phyloP scores from a whole-genome alignment of 2,888 invertebrate genomes.

The Drosophila vallismaia region DNA sequence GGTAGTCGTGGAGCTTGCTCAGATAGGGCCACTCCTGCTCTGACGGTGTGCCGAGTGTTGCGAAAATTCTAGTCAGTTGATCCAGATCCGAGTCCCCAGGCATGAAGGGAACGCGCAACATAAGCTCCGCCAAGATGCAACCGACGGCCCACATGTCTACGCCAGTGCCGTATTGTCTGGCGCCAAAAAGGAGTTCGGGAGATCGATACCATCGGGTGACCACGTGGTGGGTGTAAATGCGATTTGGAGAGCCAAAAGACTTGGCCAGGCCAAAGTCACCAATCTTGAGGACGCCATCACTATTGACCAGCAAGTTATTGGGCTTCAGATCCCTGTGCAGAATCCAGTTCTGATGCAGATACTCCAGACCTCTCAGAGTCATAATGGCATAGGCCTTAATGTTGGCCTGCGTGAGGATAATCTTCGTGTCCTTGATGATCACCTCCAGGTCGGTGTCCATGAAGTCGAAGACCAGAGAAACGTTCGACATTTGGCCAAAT shows the following conservation, averaged over 20 bases:
- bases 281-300: constrained; percentile 96
- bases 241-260: constrained; percentile 97
- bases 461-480: constrained; percentile 99
- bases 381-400: constrained; percentile 98
- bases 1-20: constrained; percentile 93
- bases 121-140: constrained; percentile 97
- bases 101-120: constrained; percentile 95
- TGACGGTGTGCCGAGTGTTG: constrained; percentile 96
- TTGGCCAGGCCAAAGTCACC: constrained; percentile 99
- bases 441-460: constrained; percentile 99
- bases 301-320: constrained; percentile 97
- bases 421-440: constrained; percentile 93
- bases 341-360: constrained; percentile 97
- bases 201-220: constrained; percentile 97
- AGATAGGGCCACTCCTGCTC: constrained; percentile 96
- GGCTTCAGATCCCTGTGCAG: constrained; percentile 99
- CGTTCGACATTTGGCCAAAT: constrained; percentile 99
- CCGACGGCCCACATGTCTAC: constrained; percentile 99
- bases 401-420: constrained; percentile 95
- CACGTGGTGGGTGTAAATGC: constrained; percentile 98
- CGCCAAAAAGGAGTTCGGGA: constrained; percentile 98
- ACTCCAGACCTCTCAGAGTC: constrained; percentile 96
- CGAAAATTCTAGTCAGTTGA: constrained; percentile 97
- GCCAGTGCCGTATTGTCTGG: constrained; percentile 96
- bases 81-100: constrained; percentile 99